Percentiles rank a stretch among this genome's conserved stretches.
Evolutionary conservation across 2,797 vertebrate species (phyloP).

Genomic region (Arremon brunneinucha): DNA sequence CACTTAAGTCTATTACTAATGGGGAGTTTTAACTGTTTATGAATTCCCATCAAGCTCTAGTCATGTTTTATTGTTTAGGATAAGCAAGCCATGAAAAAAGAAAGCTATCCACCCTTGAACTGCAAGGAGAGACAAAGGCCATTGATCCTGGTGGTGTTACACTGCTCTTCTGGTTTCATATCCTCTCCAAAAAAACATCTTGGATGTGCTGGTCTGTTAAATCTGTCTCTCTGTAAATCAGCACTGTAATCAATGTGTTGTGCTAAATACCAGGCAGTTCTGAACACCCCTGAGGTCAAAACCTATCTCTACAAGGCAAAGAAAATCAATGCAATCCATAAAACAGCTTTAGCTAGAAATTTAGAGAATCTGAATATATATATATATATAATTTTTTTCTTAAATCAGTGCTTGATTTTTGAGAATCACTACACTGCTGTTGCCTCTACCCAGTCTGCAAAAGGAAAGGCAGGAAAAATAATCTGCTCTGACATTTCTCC

Average conservation of each 20-base stretch:
- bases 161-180: neutral
- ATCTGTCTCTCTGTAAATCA: constrained; percentile 24
- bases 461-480: constrained; percentile 6
- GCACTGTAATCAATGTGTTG: constrained; percentile 23
- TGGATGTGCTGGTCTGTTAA: neutral
- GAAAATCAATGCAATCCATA: constrained; percentile 50
- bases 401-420: neutral
- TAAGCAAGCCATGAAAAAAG: neutral
- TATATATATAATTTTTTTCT: neutral
- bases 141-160: neutral
- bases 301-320: neutral
- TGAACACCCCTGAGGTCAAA: constrained; percentile 29
- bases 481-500: neutral
- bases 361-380: neutral
- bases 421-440: neutral
- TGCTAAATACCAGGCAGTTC: constrained; percentile 38
- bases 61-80: neutral
- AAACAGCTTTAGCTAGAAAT: constrained; percentile 41
- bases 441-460: neutral
- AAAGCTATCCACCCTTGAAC: neutral
- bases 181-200: neutral
- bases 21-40: neutral
- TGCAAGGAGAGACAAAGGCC: neutral
- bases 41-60: neutral
- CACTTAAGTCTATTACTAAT: neutral